Evolutionary conservation across 2,888 invertebrate genomes (phyloP), one percentile per base, ranked within the genome.

Genomic region (Byasa hedistus): DNA sequence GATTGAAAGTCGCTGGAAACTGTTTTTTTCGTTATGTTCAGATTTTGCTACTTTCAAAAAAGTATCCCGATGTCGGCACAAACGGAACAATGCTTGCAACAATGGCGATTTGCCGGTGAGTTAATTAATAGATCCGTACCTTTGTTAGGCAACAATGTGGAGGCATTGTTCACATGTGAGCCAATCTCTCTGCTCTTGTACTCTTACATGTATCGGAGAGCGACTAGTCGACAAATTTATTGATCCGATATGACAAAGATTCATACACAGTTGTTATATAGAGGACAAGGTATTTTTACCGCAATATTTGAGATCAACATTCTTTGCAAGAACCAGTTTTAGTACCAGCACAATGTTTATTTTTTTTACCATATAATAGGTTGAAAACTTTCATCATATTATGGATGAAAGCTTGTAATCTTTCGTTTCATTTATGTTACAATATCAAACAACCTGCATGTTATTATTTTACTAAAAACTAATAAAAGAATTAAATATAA

Each of bases 111-210:
- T 77, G 79, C 79, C 79, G 69, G 66, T 23, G 73, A 73, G 80
- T 80, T 84, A 85, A 86, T 85, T 85, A 83, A 84, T 85, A 80
- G 82, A 78, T 77, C 76, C 75, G 69, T 73, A 69, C 78, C 77
- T 78, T 82, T 85, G 82, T 85, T 73, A 70, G 66, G 61, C 65
- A 73, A 84, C 83, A 84, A 82, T 84, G 76, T 44, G 36, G 27
- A 39, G 61, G 57, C 39, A 62, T 66, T 66, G 66, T 66, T 66
- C 54, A 44, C 59, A 55, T 57, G 65, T 61, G 51, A 61, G 57
- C 57, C 64, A 52, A 64, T 61, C 36, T 44, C 48, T 21, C 17
- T 17, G 32, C 21, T 48, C 36, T 24, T 64, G 23, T 61, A 52
- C 32, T n/a, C 48, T 19, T 51, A 21, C 32, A 32, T 58, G 57